Percentiles rank a stretch among this genome's conserved stretches.
phyloP scores from a whole-genome alignment of 2,797 vertebrate species.

The Pangasius sanitwongsei region DNA sequence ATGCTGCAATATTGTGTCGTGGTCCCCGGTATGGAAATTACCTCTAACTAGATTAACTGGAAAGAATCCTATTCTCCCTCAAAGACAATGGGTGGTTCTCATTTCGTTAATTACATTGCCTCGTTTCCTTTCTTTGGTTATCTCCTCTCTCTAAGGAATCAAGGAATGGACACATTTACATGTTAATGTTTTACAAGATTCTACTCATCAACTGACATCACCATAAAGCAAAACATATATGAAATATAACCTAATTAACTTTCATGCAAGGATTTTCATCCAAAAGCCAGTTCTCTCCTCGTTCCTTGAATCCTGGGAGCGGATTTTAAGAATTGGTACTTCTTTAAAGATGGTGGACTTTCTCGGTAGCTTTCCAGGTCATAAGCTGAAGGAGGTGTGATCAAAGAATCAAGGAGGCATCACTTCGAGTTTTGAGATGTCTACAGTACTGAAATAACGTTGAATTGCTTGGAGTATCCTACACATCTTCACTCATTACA shows the following conservation, averaged over 20 bases:
- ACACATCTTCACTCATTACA: neutral
- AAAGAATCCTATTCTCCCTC: neutral
- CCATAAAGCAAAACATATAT: neutral
- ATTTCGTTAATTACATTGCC: neutral
- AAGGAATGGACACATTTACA: neutral
- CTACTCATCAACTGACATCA: neutral
- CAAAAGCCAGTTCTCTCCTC: neutral
- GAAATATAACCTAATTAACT: neutral
- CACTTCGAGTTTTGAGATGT: neutral
- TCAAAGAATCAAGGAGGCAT: neutral
- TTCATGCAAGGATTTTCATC: neutral
- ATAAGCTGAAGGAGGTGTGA: neutral
- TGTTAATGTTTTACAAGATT: neutral
- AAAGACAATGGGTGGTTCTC: neutral
- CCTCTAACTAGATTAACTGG: neutral
- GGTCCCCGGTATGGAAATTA: neutral
- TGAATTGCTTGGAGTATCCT: too few relatives aligned
- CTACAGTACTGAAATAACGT: neutral
- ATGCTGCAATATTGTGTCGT: neutral
- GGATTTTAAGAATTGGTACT: neutral
- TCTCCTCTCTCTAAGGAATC: neutral
- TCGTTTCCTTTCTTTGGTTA: neutral
- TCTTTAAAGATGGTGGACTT: neutral
- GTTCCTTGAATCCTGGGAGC: neutral
- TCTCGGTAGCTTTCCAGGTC: neutral